These are phyloP conservation scores for Drosophila subquinaria DNA, from an alignment of 2,888 invertebrate species.

Conservation along the genomic window DNA sequence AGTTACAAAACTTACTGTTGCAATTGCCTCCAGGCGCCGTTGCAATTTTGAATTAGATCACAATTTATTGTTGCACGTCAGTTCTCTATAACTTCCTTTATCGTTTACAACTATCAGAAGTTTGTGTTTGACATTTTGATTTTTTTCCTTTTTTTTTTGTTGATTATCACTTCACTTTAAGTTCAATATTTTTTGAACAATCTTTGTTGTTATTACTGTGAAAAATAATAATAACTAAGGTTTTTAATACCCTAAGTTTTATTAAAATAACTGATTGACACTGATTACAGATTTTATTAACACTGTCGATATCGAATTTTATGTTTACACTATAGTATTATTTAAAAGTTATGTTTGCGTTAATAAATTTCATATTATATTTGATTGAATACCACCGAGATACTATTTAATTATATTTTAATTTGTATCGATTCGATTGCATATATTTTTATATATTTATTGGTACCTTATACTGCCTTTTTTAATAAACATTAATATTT, in stretches of 20 bases:
- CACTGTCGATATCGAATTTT: too few species aligned
- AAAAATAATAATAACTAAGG: neutral
- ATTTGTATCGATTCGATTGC: neutral
- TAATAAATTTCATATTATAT: neutral
- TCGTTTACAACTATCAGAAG: constrained; percentile 27
- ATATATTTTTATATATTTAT: neutral
- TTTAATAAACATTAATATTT: neutral
- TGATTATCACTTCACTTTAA: constrained; percentile 2
- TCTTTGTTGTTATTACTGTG: neutral
- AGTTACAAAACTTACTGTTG: constrained; percentile 57
- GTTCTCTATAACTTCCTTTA: constrained; percentile 6
- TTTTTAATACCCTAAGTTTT: neutral
- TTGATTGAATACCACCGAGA: neutral
- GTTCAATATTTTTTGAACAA: neutral
- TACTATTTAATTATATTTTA: neutral
- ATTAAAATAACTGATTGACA: neutral
- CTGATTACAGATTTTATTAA: too few species aligned
- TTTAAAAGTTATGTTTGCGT: neutral
- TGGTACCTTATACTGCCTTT: neutral
- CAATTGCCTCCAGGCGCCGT: constrained; percentile 25
- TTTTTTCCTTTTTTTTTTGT: neutral
- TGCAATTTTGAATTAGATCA: constrained; percentile 27
- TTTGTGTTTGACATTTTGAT: constrained; percentile 27
- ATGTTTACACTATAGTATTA: too few species aligned
- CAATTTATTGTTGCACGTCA: constrained; percentile 26